Base-by-base conservation (phyloP, 1,140 invertebrate genomes). In the Pseudomyrmex gracilis region DNA sequence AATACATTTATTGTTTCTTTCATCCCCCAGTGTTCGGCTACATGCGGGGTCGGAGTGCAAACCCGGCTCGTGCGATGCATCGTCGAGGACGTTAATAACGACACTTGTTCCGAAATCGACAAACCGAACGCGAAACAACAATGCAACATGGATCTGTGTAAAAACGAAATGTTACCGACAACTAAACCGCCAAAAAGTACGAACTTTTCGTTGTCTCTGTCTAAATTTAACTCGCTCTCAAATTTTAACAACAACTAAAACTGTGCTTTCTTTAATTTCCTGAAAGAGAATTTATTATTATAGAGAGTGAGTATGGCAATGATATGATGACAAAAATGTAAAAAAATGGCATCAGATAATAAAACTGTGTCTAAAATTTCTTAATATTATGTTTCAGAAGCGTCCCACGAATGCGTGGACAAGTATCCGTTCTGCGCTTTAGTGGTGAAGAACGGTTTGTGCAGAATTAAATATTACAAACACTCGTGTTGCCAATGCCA, bases 391-490 rank as follows among this genome's bases (percentile, higher is more conserved):
- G 63, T 84, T 92, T 92, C 88, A 93, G 93, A 89, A 85, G 85
- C 86, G 45, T 74, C 85, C 34, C 73, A 88, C n/a, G 89, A 91
- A 2, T 98, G 98, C 89, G 93, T 95, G 43, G 97, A 98, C 92
- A 96, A 96, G 90, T 96, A 97, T 89, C 93, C 94, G n/a, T 97
- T 97, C 92, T 98, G 98, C 90, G 94, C 95, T 73, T 93, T 98
- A 86, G 97, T 97, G 3, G 96, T 97, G 1, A 97, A 97, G 91
- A 97, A 97, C 20, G 95, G 97, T 74, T 95, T 98, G 0, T 98
- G 98, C 91, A 96, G 96, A 89, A 97, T 97, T 90, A 96, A 96
- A 85, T 98, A 97, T 93, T 98, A 98, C 93, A 96, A 96, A 49
- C 95, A 95, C 63, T 97, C 97, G 77, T 98, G 98, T 91, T 98